phyloP scores from a whole-genome alignment of 23 tunicate species.

The Trididemnum miniatum region DNA sequence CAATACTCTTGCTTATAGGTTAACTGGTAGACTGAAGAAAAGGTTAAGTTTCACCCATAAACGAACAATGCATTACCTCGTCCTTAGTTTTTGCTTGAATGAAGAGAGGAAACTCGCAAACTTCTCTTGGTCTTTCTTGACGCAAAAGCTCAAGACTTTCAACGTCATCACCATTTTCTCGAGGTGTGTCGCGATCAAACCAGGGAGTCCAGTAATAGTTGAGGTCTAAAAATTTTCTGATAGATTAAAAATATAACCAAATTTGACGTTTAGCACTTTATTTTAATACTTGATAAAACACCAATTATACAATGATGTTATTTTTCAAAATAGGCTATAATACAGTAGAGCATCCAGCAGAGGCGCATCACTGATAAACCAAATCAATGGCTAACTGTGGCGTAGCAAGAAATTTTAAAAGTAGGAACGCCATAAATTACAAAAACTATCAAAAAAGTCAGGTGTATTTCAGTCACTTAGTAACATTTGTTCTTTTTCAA shows the following conservation, averaged over 20 bases:
- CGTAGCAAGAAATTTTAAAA: too few relatives aligned
- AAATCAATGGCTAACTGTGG: too few relatives aligned
- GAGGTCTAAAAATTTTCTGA: neutral
- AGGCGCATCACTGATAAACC: too few relatives aligned
- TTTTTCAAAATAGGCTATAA: neutral
- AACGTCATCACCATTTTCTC: constrained; percentile 42
- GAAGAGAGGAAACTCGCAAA: constrained; percentile 64
- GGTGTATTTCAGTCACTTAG: too few relatives aligned
- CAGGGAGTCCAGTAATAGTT: constrained; percentile 79
- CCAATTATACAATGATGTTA: neutral
- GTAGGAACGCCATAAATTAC: too few relatives aligned
- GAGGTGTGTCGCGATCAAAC: constrained; percentile 82
- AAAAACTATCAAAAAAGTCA: too few relatives aligned
- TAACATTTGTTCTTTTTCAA: too few relatives aligned
- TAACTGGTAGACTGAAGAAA: too few relatives aligned
- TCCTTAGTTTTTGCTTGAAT: constrained; percentile 80
- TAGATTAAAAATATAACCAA: neutral
- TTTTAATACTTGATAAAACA: neutral
- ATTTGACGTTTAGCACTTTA: neutral
- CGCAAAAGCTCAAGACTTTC: constrained; percentile 49
- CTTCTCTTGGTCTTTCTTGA: constrained; percentile 44
- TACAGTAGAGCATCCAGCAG: neutral
- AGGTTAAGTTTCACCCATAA: too few relatives aligned
- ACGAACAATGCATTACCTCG: too few relatives aligned
- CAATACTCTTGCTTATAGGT: too few relatives aligned